phyloP scores from a whole-genome alignment of 1,140 invertebrate species.

The Hylyphantes graminicola region DNA sequence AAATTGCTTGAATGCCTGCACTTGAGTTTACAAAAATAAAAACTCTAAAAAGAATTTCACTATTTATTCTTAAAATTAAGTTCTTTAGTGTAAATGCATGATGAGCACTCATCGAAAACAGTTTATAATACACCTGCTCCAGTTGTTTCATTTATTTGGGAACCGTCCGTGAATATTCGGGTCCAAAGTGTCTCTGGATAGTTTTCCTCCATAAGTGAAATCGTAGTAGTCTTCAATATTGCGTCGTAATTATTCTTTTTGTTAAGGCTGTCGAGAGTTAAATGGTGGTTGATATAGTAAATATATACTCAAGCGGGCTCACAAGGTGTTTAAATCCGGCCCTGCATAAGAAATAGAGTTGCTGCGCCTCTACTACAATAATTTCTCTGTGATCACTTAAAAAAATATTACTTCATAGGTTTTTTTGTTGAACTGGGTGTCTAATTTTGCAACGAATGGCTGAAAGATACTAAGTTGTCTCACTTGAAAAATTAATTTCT shows the following conservation, averaged over 20 bases:
- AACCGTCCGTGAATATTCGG: not conserved
- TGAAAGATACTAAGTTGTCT: too few species aligned
- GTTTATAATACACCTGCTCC: too few species aligned
- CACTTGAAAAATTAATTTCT: too few species aligned
- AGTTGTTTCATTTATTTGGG: not conserved
- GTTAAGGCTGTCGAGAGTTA: not conserved
- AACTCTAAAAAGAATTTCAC: not conserved
- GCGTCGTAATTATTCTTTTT: slow-evolving; percentile 8
- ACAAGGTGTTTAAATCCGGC: too few species aligned
- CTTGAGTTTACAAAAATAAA: not conserved
- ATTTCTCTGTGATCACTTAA: too few species aligned
- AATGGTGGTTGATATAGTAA: not conserved
- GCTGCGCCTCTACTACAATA: too few species aligned
- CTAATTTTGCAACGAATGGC: too few species aligned
- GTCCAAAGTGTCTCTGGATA: not conserved
- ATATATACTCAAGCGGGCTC: too few species aligned
- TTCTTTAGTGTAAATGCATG: not conserved
- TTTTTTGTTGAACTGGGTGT: too few species aligned
- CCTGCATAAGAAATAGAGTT: too few species aligned
- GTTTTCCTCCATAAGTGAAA: slow-evolving; percentile 1
- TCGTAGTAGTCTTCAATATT: not conserved
- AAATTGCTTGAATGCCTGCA: not conserved
- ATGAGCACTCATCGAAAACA: not conserved
- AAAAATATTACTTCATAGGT: too few species aligned
- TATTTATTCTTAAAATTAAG: not conserved